A percentile compares a stretch with the other conserved stretches of the same genome.
These are phyloP conservation scores for Chelon labrosus DNA, from an alignment of 2,797 vertebrate genomes.

Conservation along the genomic window DNA sequence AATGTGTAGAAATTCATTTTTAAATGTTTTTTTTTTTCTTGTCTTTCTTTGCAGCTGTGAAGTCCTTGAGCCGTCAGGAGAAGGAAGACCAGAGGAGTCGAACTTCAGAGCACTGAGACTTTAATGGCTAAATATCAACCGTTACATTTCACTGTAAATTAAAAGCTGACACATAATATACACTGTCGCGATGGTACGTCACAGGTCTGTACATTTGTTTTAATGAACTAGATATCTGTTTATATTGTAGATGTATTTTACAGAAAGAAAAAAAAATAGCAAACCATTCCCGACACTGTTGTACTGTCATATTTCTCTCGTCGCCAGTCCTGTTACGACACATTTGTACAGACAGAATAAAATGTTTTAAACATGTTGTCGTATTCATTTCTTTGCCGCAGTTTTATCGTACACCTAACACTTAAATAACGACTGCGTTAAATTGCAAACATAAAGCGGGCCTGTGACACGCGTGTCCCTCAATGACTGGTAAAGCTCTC, in stretches of 20 bases:
- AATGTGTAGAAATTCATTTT: rapidly evolving
- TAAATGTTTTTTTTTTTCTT: conserved; percentile 12
- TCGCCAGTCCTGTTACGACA: conserved; percentile 50
- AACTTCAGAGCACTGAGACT: conserved; percentile 49
- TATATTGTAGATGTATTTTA: conserved; percentile 81
- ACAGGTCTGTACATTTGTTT: conserved; percentile 76
- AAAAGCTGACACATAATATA: conserved; percentile 54
- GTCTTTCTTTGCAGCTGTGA: conserved; percentile 71
- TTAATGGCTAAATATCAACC: conserved; percentile 36
- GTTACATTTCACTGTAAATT: conserved; percentile 61
- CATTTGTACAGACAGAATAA: conserved; percentile 83
- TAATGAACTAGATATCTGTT: conserved; percentile 72
- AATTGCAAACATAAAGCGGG: not conserved
- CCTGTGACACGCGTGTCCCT: not conserved
- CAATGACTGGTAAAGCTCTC: not conserved
- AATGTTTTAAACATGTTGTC: conserved; percentile 54
- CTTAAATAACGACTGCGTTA: not conserved
- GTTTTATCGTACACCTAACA: not conserved
- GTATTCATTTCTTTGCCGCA: conserved; percentile 10
- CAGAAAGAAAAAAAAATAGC: conserved; percentile 36
- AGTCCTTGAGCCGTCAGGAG: conserved; percentile 21
- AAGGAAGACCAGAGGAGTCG: conserved; percentile 24
- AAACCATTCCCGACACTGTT: conserved; percentile 41
- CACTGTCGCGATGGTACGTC: conserved; percentile 73
- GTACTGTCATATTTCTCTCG: conserved; percentile 40